A percentile compares a stretch with the other conserved stretches of the same genome.
These are phyloP conservation scores for Piaya cayana DNA, from an alignment of 2,113 vertebrate species.

Conservation along the genomic window DNA sequence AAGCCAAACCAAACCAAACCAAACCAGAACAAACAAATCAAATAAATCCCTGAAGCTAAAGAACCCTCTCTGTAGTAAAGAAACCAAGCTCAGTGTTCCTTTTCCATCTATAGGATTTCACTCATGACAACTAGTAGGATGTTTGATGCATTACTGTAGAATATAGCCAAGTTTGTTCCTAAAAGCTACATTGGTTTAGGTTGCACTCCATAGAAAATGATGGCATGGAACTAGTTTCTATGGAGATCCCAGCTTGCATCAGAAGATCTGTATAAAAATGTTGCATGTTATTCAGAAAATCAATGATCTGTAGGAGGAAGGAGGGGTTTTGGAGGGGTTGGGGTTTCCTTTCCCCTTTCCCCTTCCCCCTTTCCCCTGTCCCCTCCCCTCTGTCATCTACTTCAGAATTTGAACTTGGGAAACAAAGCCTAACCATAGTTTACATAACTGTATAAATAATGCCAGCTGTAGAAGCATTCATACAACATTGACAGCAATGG, in stretches of 20 bases:
- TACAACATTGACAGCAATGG: background rate
- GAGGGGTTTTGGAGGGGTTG: background rate
- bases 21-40: background rate
- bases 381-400: background rate
- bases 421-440: background rate
- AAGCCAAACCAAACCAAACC: background rate
- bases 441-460: slow-evolving; percentile 51
- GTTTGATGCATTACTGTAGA: background rate
- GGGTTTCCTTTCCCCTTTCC: fast-evolving
- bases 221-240: background rate
- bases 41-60: background rate
- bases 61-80: background rate
- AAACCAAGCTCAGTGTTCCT: background rate
- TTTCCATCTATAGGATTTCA: background rate
- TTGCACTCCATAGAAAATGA: background rate
- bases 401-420: background rate
- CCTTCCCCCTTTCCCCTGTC: background rate
- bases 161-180: background rate
- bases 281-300: background rate
- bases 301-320: background rate
- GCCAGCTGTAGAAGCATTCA: slow-evolving; percentile 28
- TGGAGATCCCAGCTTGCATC: background rate
- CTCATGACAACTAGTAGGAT: background rate
- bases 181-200: background rate
- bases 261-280: background rate